Evolutionary conservation across 2,888 invertebrate species (phyloP).

Genomic region (Athalia circularis): DNA sequence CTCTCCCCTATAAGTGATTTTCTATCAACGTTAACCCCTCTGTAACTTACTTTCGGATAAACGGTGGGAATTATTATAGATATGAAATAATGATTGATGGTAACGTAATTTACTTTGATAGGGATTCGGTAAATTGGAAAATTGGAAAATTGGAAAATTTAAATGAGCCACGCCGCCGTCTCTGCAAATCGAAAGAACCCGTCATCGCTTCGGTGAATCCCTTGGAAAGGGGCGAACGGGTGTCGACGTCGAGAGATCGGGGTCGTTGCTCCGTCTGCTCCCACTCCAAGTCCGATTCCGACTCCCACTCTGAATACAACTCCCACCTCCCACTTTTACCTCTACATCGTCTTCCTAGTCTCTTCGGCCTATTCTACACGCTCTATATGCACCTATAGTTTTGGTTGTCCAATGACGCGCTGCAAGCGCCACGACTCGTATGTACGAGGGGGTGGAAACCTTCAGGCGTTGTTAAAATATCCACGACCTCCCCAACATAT

Average conservation of each 20-base stretch:
- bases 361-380: neutral
- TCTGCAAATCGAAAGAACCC: neutral
- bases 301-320: neutral
- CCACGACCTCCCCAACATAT: slow-evolving; percentile 46
- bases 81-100: too few species aligned
- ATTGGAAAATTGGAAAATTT: too few species aligned
- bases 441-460: slow-evolving; percentile 42
- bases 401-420: slow-evolving; percentile 35
- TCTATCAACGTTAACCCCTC: too few species aligned
- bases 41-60: too few species aligned
- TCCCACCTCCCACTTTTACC: neutral
- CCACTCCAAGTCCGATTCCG: neutral
- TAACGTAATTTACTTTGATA: too few species aligned
- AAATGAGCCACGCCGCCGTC: too few species aligned
- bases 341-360: neutral
- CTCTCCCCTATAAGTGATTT: neutral
- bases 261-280: slow-evolving; percentile 38
- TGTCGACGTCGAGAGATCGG: slow-evolving; percentile 24
- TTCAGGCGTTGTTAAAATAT: slow-evolving; percentile 45
- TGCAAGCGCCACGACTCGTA: slow-evolving; percentile 13
- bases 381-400: neutral
- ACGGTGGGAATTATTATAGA: too few species aligned
- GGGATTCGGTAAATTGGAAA: too few species aligned
- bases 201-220: too few species aligned
- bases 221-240: neutral